These are phyloP conservation scores for Periplaneta americana DNA, from an alignment of 1,140 invertebrate species.

Conservation along the genomic window DNA sequence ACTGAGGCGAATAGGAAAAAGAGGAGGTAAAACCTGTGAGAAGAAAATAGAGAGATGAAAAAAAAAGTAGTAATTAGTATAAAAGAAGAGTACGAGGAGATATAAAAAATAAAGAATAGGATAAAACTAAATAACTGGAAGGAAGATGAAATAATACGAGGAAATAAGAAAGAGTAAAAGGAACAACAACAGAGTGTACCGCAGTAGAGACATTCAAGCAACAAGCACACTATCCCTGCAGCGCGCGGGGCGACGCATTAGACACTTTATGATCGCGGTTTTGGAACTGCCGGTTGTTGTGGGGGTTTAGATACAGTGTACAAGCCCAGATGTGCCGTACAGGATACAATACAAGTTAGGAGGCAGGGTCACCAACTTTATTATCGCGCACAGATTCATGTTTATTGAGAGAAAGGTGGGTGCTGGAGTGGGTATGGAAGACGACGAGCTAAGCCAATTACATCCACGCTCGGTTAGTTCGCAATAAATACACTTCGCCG, in stretches of 20 bases:
- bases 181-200: too few species aligned
- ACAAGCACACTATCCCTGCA: background rate
- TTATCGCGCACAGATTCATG: background rate
- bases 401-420: background rate
- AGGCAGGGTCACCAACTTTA: background rate
- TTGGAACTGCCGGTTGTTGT: background rate
- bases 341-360: background rate
- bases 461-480: background rate
- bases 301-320: too few species aligned
- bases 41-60: too few species aligned
- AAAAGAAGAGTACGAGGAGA: too few species aligned
- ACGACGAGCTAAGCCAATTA: background rate
- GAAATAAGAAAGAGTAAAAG: too few species aligned
- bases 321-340: too few species aligned
- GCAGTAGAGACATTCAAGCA: background rate
- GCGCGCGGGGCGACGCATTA: background rate
- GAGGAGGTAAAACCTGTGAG: too few species aligned
- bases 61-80: too few species aligned
- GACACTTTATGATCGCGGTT: background rate
- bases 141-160: too few species aligned
- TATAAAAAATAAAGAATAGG: too few species aligned
- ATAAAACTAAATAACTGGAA: too few species aligned
- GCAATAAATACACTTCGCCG: background rate
- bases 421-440: background rate
- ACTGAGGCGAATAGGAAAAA: too few species aligned